These are phyloP conservation scores for Patiria pectinifera DNA, from an alignment of 53 echinoderm and acorn worm genomes.

Conservation along the genomic window DNA sequence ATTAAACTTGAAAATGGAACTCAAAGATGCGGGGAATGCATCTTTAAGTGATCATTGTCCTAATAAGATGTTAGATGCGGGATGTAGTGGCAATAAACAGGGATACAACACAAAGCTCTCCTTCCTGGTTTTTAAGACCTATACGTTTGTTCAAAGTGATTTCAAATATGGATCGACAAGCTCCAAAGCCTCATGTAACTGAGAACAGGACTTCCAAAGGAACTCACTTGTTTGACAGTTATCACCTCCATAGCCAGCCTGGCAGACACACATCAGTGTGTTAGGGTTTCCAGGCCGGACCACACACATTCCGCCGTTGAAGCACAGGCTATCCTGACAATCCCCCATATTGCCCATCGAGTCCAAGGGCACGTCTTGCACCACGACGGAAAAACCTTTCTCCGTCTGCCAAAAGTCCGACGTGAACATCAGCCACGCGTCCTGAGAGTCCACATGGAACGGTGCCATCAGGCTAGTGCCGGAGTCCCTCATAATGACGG, in stretches of 20 bases:
- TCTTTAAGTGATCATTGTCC: no score
- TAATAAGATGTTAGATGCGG: no score
- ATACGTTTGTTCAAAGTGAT: no score
- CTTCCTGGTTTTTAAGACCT: no score
- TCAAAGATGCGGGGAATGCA: no score
- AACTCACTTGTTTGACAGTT: conserved; percentile 69
- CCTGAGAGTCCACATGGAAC: conserved; percentile 33
- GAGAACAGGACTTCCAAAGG: neutral
- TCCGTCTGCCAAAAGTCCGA: conserved; percentile 56
- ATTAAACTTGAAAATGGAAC: no score
- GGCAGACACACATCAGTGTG: conserved; percentile 59
- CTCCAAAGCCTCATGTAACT: neutral
- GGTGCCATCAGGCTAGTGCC: conserved; percentile 45
- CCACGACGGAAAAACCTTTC: conserved; percentile 51
- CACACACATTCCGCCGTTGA: conserved; percentile 58
- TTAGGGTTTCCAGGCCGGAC: conserved; percentile 17
- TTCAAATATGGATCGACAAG: neutral
- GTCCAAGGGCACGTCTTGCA: conserved; percentile 33
- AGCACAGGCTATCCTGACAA: conserved; percentile 38
- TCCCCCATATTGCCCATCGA: neutral
- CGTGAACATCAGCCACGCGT: conserved; percentile 56
- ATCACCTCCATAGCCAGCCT: conserved; percentile 70
- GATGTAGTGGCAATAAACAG: no score
- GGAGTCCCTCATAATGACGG: conserved; percentile 51
- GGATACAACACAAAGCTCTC: no score